phyloP scores from a whole-genome alignment of 2,113 vertebrate genomes.

The Oxygymnocypris stewartii region DNA sequence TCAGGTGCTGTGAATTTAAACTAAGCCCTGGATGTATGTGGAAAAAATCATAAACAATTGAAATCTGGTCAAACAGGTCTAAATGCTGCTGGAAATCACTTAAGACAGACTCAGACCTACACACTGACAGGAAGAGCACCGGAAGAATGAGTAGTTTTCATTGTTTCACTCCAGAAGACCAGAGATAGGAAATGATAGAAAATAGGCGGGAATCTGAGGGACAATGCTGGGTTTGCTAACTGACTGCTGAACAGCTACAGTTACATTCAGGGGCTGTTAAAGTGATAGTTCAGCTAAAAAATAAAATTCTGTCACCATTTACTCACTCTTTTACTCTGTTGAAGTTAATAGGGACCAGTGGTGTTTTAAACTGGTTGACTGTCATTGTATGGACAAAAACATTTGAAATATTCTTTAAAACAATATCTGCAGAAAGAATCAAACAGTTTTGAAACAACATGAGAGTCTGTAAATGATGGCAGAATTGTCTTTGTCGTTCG shows the following conservation, averaged over 20 bases:
- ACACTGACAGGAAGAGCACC: slow-evolving; percentile 52
- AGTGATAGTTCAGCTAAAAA: not conserved
- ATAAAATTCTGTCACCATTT: not conserved
- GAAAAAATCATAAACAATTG: not conserved
- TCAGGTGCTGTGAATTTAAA: not conserved
- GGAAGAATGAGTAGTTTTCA: slow-evolving; percentile 61
- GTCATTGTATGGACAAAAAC: not conserved
- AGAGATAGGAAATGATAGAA: slow-evolving; percentile 50
- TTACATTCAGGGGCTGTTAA: not conserved
- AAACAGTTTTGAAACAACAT: not conserved
- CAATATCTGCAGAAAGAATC: not conserved
- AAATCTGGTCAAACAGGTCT: not conserved
- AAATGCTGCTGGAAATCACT: slow-evolving; percentile 11
- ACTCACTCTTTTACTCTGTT: not conserved
- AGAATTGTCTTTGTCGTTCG: not conserved
- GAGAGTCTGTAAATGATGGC: not conserved
- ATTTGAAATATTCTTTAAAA: not conserved
- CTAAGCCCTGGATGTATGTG: not conserved
- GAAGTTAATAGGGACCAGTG: not conserved
- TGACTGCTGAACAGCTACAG: slow-evolving; percentile 8
- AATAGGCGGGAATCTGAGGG: slow-evolving; percentile 55
- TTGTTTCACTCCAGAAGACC: slow-evolving; percentile 58
- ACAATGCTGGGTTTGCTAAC: slow-evolving; percentile 44
- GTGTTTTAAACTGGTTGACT: not conserved
- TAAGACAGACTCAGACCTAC: not conserved